Base-by-base conservation (phyloP, 2,888 invertebrate species). In the Drosophila tripunctata region DNA sequence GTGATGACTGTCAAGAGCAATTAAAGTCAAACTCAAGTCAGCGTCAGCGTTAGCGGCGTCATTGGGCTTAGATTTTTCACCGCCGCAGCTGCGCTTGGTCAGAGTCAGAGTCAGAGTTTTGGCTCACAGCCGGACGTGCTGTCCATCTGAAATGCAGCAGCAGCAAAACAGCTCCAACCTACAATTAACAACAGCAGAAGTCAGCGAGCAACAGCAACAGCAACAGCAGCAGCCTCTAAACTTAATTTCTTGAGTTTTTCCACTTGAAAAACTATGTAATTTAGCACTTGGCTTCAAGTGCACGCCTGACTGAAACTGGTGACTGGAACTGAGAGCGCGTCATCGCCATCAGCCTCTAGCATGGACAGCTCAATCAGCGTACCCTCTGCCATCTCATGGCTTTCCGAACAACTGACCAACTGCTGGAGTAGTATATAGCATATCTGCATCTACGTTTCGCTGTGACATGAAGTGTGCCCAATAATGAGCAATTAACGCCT, bases 1-100 rank as follows among this genome's bases (percentile, higher is more conserved):
- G 78, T 87, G 88, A 89, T 89, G 90, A 89, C 87, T 89, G 89
- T 89, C 90, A 89, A 87, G 88, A 90, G 89, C 86, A 89, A 89
- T 89, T 89, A 89, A 89, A 90, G 87, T 83, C 90, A 86, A 88
- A 90, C 88, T 87, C 72, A 63, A 87, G 82, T 87, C 85, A 78
- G 76, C 63, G 71, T 85, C 82, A 77, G 78, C 62, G 66, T 45
- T 48, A 52, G 63, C 65, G 50, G 62, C 73, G 66, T 67, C 67
- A 67, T 62, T 45, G 67, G 55, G 68, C 82, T 83, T 83, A 84
- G 82, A 83, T 83, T 87, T 83, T 87, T 82, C 75, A 78, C 87
- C 84, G 87, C 67, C 81, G 63, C 85, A 84, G 82, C 84, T 82
- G 85, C 66, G 81, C 74, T 75, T 73, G 73, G 73, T 72, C 77